Evolutionary conservation across 2,888 invertebrate species (phyloP).

Genomic region (Catonia carolina): DNA sequence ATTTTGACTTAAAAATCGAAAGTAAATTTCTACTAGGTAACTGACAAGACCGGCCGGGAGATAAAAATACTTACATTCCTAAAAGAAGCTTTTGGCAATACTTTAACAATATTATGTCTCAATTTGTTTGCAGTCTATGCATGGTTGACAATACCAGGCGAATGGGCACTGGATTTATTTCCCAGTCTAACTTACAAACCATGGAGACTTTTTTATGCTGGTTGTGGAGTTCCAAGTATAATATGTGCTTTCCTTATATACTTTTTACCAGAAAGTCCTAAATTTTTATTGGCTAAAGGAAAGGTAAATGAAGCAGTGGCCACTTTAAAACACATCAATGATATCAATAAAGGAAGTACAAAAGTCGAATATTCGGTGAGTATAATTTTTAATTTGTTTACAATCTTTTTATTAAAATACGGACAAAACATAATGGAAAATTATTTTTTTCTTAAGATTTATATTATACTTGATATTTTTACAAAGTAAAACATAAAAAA

Average conservation of each 20-base stretch:
- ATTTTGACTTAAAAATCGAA: no score
- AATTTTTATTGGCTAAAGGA: constrained; percentile 73
- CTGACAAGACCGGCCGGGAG: no score
- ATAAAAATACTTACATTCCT: no score
- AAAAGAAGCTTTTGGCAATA: no score
- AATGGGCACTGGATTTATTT: constrained; percentile 11
- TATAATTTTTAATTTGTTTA: background rate
- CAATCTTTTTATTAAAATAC: background rate
- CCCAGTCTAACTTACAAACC: constrained; percentile 73
- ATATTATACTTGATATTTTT: no score
- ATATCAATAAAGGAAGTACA: constrained; percentile 68
- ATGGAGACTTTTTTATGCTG: constrained; percentile 83
- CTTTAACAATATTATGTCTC: background rate
- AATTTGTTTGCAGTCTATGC: background rate
- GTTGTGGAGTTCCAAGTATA: constrained; percentile 83
- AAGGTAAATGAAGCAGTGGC: constrained; percentile 71
- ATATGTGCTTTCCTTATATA: constrained; percentile 73
- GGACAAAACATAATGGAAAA: no score
- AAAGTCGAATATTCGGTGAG: constrained; percentile 33
- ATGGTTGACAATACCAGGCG: constrained; percentile 1
- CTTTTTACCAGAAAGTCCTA: constrained; percentile 83
- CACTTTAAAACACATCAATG: constrained; percentile 72
- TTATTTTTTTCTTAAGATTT: no score
- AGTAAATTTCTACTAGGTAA: no score
- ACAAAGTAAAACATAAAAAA: no score